phyloP scores from a whole-genome alignment of 1,140 invertebrate genomes.

The Hylaeus volcanicus region DNA sequence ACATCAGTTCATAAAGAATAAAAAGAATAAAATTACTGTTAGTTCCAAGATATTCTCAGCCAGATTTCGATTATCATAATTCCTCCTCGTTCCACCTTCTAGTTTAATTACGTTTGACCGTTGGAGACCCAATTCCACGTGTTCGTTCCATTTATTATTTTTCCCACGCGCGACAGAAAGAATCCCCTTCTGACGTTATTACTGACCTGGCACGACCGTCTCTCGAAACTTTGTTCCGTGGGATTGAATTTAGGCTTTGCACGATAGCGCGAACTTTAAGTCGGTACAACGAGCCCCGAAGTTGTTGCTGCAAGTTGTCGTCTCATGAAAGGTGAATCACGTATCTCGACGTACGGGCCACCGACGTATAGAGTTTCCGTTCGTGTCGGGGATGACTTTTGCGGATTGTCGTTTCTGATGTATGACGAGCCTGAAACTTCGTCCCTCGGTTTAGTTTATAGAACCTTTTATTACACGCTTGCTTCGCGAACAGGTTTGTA shows the following conservation, averaged over 20 bases:
- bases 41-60: no score
- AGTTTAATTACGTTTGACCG: no score
- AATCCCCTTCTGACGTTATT: slow-evolving; percentile 5
- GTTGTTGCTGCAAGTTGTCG: slow-evolving; percentile 30
- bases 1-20: no score
- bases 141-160: no score
- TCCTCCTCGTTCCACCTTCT: no score
- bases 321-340: slow-evolving; percentile 38
- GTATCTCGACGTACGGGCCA: slow-evolving; percentile 12
- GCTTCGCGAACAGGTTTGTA: neutral
- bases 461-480: slow-evolving; percentile 36
- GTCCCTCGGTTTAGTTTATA: slow-evolving; percentile 26
- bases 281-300: slow-evolving; percentile 37
- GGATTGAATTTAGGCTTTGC: slow-evolving; percentile 44
- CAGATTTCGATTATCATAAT: no score
- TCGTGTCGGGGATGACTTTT: slow-evolving; percentile 31
- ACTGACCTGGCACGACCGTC: neutral
- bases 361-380: slow-evolving; percentile 35
- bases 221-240: slow-evolving; percentile 31
- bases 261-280: slow-evolving; percentile 36
- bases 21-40: no score
- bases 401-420: slow-evolving; percentile 44
- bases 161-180: neutral
- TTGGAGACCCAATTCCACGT: no score
- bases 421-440: slow-evolving; percentile 38